These are phyloP conservation scores for Drosophila quadrilineata DNA, from an alignment of 1,140 invertebrate species.

Conservation along the genomic window DNA sequence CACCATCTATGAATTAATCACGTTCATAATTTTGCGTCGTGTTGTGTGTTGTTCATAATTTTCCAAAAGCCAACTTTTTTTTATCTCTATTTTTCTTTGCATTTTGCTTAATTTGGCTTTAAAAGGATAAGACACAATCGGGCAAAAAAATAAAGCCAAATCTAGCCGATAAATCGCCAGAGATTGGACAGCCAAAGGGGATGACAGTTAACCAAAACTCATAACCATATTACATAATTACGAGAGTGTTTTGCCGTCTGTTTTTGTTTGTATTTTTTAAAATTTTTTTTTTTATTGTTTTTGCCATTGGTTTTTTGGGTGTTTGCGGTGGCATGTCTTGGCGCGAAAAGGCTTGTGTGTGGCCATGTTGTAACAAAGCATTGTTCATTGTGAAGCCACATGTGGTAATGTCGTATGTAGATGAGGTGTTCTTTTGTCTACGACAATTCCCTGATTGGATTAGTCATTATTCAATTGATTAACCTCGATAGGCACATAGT, in stretches of 20 bases:
- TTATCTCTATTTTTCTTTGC: not conserved
- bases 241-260: slow-evolving; percentile 38
- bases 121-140: slow-evolving; percentile 54
- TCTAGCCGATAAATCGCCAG: slow-evolving; percentile 34
- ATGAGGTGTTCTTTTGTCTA: slow-evolving; percentile 34
- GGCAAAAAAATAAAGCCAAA: slow-evolving; percentile 31
- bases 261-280: not conserved
- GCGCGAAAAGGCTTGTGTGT: slow-evolving; percentile 76
- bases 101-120: slow-evolving; percentile 64
- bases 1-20: slow-evolving; percentile 80
- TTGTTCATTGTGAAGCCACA: slow-evolving; percentile 42
- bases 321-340: slow-evolving; percentile 66
- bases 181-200: slow-evolving; percentile 20
- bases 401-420: slow-evolving; percentile 62
- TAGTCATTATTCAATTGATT: no score
- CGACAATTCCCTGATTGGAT: not conserved
- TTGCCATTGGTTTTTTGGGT: slow-evolving; percentile 41
- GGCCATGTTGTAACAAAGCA: slow-evolving; percentile 74
- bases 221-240: slow-evolving; percentile 67
- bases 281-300: not conserved
- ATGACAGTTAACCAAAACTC: slow-evolving; percentile 15
- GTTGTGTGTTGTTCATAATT: slow-evolving; percentile 60
- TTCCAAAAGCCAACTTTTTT: slow-evolving; percentile 16
- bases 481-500: no score
- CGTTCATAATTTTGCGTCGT: slow-evolving; percentile 76